Conservation (phyloP, 2,797 vertebrate genomes). For the Hydrolagus colliei region DNA sequence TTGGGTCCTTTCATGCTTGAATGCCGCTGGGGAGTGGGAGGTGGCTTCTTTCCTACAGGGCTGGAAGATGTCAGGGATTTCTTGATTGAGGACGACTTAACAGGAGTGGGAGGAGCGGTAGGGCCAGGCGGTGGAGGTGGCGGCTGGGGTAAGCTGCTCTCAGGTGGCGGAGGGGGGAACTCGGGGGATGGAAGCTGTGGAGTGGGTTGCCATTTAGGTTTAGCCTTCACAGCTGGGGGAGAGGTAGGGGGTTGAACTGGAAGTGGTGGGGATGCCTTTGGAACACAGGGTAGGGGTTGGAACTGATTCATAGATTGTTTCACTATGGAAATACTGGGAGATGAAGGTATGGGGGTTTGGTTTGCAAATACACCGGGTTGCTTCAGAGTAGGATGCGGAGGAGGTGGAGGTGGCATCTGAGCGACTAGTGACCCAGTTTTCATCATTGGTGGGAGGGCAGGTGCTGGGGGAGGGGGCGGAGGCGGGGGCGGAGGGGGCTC, state of each 20-base stretch:
- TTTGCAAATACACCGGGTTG: conserved; percentile 75
- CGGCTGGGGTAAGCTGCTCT: conserved; percentile 66
- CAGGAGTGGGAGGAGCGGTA: conserved; percentile 58
- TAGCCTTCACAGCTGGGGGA: conserved; percentile 83
- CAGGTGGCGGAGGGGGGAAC: conserved; percentile 83
- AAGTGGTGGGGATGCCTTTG: conserved; percentile 47
- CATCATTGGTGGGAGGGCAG: conserved; percentile 61
- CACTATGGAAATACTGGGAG: conserved; percentile 58
- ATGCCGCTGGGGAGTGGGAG: conserved; percentile 82
- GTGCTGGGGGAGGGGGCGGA: conserved; percentile 56
- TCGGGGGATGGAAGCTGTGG: conserved; percentile 60
- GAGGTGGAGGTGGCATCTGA: conserved; percentile 49
- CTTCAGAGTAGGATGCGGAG: conserved; percentile 78
- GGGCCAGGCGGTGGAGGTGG: conserved; percentile 55
- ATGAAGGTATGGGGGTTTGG: conserved; percentile 45
- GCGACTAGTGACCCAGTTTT: conserved; percentile 67
- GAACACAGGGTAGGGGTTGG: conserved; percentile 37
- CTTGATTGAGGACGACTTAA: conserved; percentile 63
- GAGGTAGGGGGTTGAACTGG: conserved; percentile 64
- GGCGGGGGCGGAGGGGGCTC: conserved; percentile 48
- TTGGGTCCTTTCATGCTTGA: conserved; percentile 71
- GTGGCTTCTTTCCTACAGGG: conserved; percentile 72
- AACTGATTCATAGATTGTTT: conserved; percentile 84
- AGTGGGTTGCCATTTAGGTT: conserved; percentile 86
- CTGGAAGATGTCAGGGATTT: conserved; percentile 64